Percentiles rank a stretch among this genome's conserved stretches.
Evolutionary conservation across 1,140 invertebrate genomes (phyloP).

Genomic region (Lerema accius): DNA sequence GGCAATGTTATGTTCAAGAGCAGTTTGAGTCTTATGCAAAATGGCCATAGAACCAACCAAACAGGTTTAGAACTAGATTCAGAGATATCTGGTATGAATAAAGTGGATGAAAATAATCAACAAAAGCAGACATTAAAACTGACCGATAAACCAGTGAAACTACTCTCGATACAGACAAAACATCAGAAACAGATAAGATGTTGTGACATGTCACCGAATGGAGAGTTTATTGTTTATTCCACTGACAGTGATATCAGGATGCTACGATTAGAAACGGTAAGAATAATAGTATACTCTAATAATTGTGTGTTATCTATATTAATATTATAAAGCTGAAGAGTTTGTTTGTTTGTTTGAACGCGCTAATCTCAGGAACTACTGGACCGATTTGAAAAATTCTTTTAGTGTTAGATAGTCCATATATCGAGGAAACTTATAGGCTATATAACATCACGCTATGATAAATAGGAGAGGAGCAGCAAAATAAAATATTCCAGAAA

Average conservation of each 20-base stretch:
- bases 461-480: too few relatives aligned
- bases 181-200: conserved; percentile 85
- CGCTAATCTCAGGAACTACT: too few relatives aligned
- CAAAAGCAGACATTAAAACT: conserved; percentile 66
- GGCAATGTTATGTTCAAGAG: conserved; percentile 50
- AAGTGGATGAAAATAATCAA: conserved; percentile 39
- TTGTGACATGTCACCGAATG: conserved; percentile 86
- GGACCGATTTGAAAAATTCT: too few relatives aligned
- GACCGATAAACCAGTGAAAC: conserved; percentile 84
- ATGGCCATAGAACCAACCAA: conserved; percentile 39
- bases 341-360: too few relatives aligned
- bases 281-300: too few relatives aligned
- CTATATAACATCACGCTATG: too few relatives aligned
- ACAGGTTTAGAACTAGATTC: conserved; percentile 59
- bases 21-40: conserved; percentile 42
- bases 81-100: conserved; percentile 44
- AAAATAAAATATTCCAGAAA: too few relatives aligned
- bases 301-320: too few relatives aligned
- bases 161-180: conserved; percentile 86
- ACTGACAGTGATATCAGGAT: conserved; percentile 86
- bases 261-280: conserved; percentile 85
- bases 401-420: too few relatives aligned
- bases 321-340: too few relatives aligned
- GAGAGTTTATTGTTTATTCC: conserved; percentile 88
- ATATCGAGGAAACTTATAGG: too few relatives aligned